Evolutionary conservation across 2,797 vertebrate genomes (phyloP), one percentile per base, ranked within the genome.

Genomic region (Ctenosaura bakeri): DNA sequence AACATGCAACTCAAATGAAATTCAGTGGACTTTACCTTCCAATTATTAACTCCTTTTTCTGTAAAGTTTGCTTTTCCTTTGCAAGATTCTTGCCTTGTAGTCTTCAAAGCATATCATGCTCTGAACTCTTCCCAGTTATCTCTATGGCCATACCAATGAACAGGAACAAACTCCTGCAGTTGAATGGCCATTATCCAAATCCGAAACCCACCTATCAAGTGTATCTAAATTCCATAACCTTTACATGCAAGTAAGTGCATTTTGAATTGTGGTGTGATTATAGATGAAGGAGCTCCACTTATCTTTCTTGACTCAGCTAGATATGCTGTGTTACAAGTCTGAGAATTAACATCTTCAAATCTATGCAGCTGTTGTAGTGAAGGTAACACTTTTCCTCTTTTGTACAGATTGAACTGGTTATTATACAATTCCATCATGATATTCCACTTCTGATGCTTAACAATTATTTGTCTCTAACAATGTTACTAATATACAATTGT

Each of bases 71-170:
- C 14, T 38, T 50, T 80, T 80, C 38, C 24, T n/a, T 84, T 32
- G 29, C 1, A 52, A 22, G 16, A 83, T 32, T 20, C 73, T 38
- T 66, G 12, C 20, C 29, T 35, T 76, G 16, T 56, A 52, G 83
- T 77, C 56, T 84, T 84, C 6, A 88, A 88, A 88, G 35, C 50
- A 73, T 81, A 35, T 14, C 24, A 71, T 66, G 22, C n/a, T 42
- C 42, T 50, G 29, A 80, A 8, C n/a, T 9, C 62, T 87, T 6
- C 14, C 24, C 35, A 6, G 26, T 87, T 78, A 32, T 32, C n/a
- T 10, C 14, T 13, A 16, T 50, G 7, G 20, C 18, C 32, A 20
- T 4, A 78, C n/a, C 24, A 59, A 29, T 54, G 66, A 35, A 79
- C 29, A 62, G 74, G 35, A 32, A 4, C 54, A 32, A 81, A n/a